Evolutionary conservation across 2,113 vertebrate genomes (phyloP), one percentile per base, ranked within the genome.

Genomic region (Ciconia boyciana): DNA sequence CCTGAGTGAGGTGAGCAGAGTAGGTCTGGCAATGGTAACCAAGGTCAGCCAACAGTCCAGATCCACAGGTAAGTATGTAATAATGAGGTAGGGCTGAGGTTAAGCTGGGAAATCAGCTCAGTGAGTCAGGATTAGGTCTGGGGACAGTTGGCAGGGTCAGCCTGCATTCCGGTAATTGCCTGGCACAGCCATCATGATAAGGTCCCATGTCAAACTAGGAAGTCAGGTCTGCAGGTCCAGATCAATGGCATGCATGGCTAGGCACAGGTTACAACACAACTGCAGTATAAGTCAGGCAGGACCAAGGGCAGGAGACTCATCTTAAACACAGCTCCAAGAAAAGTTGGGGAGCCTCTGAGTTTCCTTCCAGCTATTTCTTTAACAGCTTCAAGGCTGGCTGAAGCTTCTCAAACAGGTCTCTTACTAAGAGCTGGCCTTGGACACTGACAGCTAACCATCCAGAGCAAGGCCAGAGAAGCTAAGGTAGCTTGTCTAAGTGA

Each of bases 161-260:
- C 22, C 24, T 61, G 28, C 15, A 69, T 39, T 39, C 18, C 26
- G 24, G 34, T 9, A 28, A 12, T 28, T 75, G 60, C 44, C 25
- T 52, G 54, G 6, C 19, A n/a, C 2, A 4, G 32, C 49, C 12
- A 16, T 46, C 1, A 1, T 24, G 34, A 19, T 21, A 16, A 34
- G 26, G 12, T 46, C 13, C 32, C 12, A 25, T 39, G 34, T 52
- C 39, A 75, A 74, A 46, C 61, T 52, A 28, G 18, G 28, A 90
- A 75, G 32, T 71, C 16, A 49, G 14, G 14, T 31, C n/a, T 83
- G 48, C 48, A 49, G 48, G 13, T 43, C n/a, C 29, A 25, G 55
- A 36, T 26, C 17, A 26, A 8, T 15, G 20, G 20, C 0, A 0
- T 70, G 17, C 3, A 0, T 14, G 41, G 43, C 25, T n/a, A 71